These are phyloP conservation scores for Spongilla lacustris DNA, from an alignment of 37 sponge, comb jelly and placozoan genomes.

Conservation along the genomic window DNA sequence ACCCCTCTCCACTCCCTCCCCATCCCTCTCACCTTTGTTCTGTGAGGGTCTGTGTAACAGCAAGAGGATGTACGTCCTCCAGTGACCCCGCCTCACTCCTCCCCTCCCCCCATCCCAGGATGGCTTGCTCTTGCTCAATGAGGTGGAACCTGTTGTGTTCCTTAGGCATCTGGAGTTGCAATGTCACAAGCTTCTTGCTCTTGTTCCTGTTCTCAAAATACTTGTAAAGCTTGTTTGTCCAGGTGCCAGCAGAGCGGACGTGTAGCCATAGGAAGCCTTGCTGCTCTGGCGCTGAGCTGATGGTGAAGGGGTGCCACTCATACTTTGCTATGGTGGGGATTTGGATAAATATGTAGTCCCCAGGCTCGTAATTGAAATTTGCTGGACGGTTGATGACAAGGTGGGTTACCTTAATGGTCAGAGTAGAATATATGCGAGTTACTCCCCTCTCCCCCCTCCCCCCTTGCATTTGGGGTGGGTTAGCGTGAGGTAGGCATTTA, in stretches of 20 bases:
- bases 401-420: slow-evolving; percentile 60
- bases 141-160: slow-evolving; percentile 41
- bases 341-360: slow-evolving; percentile 85
- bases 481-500: too few relatives aligned
- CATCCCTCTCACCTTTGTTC: too few relatives aligned
- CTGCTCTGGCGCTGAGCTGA: slow-evolving; percentile 82
- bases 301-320: slow-evolving; percentile 94
- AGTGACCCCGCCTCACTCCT: slow-evolving; percentile 3
- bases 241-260: slow-evolving; percentile 84
- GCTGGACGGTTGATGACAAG: slow-evolving; percentile 69
- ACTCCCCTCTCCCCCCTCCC: too few relatives aligned
- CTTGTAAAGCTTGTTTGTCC: slow-evolving; percentile 85
- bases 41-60: background rate
- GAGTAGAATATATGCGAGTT: background rate
- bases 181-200: background rate
- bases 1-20: too few relatives aligned
- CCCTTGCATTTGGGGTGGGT: too few relatives aligned
- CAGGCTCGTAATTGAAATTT: slow-evolving; percentile 79
- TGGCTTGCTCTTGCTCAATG: slow-evolving; percentile 44
- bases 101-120: slow-evolving; percentile 25
- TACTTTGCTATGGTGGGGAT: slow-evolving; percentile 85
- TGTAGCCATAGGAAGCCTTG: slow-evolving; percentile 80
- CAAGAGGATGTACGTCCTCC: slow-evolving; percentile 51
- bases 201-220: slow-evolving; percentile 70
- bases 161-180: slow-evolving; percentile 55